Evolutionary conservation across 1,140 invertebrate genomes (phyloP).

Genomic region (Trissolcus basalis): DNA sequence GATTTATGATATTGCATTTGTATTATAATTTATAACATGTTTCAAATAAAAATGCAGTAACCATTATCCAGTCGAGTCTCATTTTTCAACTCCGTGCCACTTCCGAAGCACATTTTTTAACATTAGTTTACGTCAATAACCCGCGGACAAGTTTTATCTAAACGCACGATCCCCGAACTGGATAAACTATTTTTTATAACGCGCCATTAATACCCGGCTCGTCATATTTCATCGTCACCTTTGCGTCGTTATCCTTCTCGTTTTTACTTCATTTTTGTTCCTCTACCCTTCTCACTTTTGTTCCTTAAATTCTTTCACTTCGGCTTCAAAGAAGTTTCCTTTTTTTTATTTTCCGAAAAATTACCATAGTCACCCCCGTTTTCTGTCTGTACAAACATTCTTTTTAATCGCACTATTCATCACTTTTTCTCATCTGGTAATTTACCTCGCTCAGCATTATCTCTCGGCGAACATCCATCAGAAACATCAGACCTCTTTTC

Average conservation of each 20-base stretch:
- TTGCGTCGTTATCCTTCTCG: constrained; percentile 37
- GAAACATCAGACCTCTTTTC: constrained; percentile 24
- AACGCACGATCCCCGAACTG: constrained; percentile 25
- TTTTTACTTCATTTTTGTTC: constrained; percentile 27
- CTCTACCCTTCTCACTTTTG: constrained; percentile 3
- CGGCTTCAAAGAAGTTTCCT: constrained; percentile 19
- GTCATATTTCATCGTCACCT: constrained; percentile 49
- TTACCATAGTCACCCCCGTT: constrained; percentile 53
- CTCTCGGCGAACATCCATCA: constrained; percentile 40
- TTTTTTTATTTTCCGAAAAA: constrained; percentile 26
- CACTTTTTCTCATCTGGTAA: constrained; percentile 50
- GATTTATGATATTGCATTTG: constrained; percentile 71
- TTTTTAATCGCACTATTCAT: constrained; percentile 55
- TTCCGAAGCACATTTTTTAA: constrained; percentile 21
- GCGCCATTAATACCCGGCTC: constrained; percentile 13
- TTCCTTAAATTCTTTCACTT: constrained; percentile 11
- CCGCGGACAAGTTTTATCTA: constrained; percentile 34
- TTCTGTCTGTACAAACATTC: constrained; percentile 44
- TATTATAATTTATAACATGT: constrained; percentile 74
- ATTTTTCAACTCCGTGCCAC: constrained; percentile 15
- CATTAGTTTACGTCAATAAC: constrained; percentile 32
- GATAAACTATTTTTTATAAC: constrained; percentile 42
- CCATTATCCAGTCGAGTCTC: constrained; percentile 47
- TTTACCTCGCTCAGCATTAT: constrained; percentile 33
- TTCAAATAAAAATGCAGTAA: constrained; percentile 72